Percentiles rank a stretch among this genome's conserved stretches.
Evolutionary conservation across 2,888 invertebrate genomes (phyloP).

Genomic region (Pseudococcus longispinus): DNA sequence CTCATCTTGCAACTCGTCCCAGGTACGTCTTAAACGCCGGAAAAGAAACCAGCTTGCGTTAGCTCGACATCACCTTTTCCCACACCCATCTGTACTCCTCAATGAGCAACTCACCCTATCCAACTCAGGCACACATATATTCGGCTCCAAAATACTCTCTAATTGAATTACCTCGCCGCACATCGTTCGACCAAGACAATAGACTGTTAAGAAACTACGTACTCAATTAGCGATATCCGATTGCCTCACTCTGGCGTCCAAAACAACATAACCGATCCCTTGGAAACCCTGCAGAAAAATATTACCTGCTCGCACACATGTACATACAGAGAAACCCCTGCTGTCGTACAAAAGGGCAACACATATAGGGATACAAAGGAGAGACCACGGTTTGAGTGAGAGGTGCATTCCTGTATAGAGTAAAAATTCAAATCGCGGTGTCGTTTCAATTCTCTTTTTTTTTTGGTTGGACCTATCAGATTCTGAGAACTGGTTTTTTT

Average conservation of each 20-base stretch:
- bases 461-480: background rate
- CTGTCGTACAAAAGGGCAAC: background rate
- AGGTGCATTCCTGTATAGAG: background rate
- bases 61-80: background rate
- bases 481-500: constrained; percentile 17
- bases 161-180: background rate
- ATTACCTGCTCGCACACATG: background rate
- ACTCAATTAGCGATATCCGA: constrained; percentile 16
- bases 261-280: background rate
- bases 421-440: background rate
- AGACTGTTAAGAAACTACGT: constrained; percentile 1
- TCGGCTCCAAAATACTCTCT: background rate
- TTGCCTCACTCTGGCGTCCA: background rate
- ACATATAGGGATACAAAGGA: background rate
- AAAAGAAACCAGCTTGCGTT: background rate
- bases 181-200: background rate
- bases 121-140: background rate
- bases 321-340: background rate
- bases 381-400: no score
- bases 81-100: background rate
- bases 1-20: no score
- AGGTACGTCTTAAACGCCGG: background rate
- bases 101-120: background rate
- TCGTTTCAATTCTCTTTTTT: background rate
- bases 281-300: background rate